Base-by-base conservation (phyloP, 2,888 invertebrate genomes). In the Idaea aversata region DNA sequence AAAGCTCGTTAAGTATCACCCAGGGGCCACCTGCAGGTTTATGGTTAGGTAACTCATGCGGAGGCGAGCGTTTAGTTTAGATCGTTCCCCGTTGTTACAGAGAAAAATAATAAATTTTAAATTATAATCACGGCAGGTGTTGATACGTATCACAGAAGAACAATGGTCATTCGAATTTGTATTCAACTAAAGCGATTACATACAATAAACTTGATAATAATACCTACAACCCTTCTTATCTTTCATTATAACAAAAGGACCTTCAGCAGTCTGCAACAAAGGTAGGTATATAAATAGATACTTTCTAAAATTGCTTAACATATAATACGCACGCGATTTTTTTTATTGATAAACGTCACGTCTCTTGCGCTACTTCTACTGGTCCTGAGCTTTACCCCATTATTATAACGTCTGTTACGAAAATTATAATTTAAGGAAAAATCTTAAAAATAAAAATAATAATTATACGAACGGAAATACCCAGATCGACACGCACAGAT, bases 141-240 rank as follows among this genome's bases (percentile, higher is more conserved):
- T 47, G 57, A 57, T 34, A 57, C 34, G 38, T 59, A 47, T 57
- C 16, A 5, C 34, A 3, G 34, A 15, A n/a, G 35, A 62, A 69
- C 71, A 71, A 71, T 69, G 68, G 65, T 15, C 34, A 62, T 47
- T 47, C 10, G 62, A 69, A 69, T 68, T 70, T 66, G 68, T 70
- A 70, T 72, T 72, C 68, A 68, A 66, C 67, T 65, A 64, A 63
- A 68, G 64, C 63, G 63, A 68, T 72, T 67, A 64, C 67, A 68
- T 65, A 70, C 71, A 72, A 70, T 34, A 67, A 65, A 70, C 66
- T 66, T 66, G 62, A 63, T 70, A 70, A 67, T 65, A 25, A 25
- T 25, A 25, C 25, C 25, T 25, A 67, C 66, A 65, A 66, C 63
- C 63, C 61, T 36, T n/a, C 62, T 65, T 68, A 68, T 68, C 68